Conservation (phyloP, 2,888 invertebrate species). For the Synergus umbraculus region DNA sequence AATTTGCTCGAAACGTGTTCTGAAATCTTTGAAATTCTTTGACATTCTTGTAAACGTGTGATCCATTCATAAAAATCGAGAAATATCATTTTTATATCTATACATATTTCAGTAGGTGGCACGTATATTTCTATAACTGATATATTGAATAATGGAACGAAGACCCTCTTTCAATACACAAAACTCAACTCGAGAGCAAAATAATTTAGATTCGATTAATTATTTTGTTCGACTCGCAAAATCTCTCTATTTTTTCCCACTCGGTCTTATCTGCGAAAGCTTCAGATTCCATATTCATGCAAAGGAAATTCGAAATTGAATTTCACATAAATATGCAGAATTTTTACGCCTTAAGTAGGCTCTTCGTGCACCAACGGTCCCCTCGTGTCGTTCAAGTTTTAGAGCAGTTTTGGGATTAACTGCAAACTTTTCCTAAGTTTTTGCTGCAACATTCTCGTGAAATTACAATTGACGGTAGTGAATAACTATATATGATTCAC, state of each 20-base stretch:
- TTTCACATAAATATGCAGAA: constrained; percentile 34
- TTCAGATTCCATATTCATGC: constrained; percentile 29
- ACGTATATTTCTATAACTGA: neutral
- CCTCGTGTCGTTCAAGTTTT: constrained; percentile 17
- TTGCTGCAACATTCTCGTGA: neutral
- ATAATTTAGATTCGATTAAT: constrained; percentile 19
- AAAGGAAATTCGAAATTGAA: constrained; percentile 34
- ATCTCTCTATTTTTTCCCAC: constrained; percentile 16
- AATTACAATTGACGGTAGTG: constrained; percentile 5
- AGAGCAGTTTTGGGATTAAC: constrained; percentile 15
- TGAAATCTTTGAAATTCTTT: constrained; percentile 16
- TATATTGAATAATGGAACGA: constrained; percentile 2
- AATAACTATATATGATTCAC: neutral
- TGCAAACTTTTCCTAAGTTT: constrained; percentile 11
- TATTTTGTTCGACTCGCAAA: constrained; percentile 9
- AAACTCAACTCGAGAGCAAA: neutral
- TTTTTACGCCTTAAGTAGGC: constrained; percentile 34
- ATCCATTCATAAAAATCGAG: constrained; percentile 9
- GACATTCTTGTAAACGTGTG: neutral
- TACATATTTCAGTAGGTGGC: neutral
- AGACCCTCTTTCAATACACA: neutral
- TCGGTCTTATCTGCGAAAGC: constrained; percentile 21
- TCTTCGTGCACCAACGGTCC: constrained; percentile 10
- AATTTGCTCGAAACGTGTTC: constrained; percentile 17
- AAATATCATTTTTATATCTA: neutral